Conservation (phyloP, 1,140 invertebrate genomes). For the Asobara japonica region DNA sequence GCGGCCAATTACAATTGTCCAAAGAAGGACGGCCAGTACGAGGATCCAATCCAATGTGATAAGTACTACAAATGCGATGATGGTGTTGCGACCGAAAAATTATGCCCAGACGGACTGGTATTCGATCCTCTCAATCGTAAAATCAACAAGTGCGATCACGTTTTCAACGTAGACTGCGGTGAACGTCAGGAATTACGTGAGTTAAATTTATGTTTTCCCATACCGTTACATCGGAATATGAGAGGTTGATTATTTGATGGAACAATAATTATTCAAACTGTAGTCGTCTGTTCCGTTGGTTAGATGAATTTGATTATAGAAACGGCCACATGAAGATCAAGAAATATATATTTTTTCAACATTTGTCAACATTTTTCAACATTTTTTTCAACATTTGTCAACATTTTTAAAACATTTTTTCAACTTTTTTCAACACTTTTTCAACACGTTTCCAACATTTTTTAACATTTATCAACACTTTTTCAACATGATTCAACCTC, state of each 20-base stretch:
- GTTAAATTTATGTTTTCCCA: conserved; percentile 65
- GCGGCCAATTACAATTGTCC: conserved; percentile 81
- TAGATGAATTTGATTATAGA: too few species aligned
- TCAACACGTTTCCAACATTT: too few species aligned
- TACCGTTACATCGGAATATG: background rate
- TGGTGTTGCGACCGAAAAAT: conserved; percentile 76
- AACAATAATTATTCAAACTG: too few species aligned
- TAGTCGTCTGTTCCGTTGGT: too few species aligned
- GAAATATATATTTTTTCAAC: too few species aligned
- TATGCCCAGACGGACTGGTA: conserved; percentile 87
- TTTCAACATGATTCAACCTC: too few species aligned
- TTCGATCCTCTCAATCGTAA: conserved; percentile 85
- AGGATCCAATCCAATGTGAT: conserved; percentile 83
- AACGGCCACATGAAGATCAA: too few species aligned
- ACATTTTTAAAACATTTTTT: too few species aligned
- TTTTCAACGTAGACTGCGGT: conserved; percentile 89
- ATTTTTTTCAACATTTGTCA: too few species aligned
- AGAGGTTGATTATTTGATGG: background rate
- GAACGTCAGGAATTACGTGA: conserved; percentile 84
- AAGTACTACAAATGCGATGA: conserved; percentile 86
- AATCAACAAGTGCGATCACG: conserved; percentile 89
- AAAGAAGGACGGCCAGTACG: conserved; percentile 78
- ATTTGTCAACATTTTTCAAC: too few species aligned
- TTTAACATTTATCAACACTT: too few species aligned
- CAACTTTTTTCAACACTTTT: too few species aligned